These are phyloP conservation scores for Pseudomugil gertrudae DNA, from an alignment of 2,797 vertebrate species.

Conservation along the genomic window DNA sequence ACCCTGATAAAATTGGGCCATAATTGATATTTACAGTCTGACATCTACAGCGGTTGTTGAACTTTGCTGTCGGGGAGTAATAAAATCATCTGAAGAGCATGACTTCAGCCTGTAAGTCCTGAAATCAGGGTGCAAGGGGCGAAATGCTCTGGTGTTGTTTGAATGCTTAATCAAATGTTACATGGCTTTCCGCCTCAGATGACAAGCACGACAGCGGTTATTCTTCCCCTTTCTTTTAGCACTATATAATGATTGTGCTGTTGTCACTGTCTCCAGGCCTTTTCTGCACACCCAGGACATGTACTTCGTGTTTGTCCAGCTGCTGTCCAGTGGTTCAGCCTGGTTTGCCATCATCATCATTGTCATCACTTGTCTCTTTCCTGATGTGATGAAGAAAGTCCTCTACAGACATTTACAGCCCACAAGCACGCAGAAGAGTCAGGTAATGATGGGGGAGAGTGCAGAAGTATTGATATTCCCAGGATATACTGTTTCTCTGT, in stretches of 20 bases:
- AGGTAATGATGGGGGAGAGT: constrained; percentile 81
- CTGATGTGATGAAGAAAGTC: constrained; percentile 95
- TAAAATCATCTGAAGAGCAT: constrained; percentile 17
- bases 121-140: constrained; percentile 9
- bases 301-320: constrained; percentile 97
- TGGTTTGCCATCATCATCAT: constrained; percentile 98
- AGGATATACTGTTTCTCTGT: background rate
- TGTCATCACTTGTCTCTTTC: constrained; percentile 90
- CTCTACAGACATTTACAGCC: constrained; percentile 92
- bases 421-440: constrained; percentile 94
- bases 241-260: constrained; percentile 9
- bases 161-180: background rate
- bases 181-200: background rate
- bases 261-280: constrained; percentile 82
- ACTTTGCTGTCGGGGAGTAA: constrained; percentile 17
- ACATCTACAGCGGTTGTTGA: constrained; percentile 25
- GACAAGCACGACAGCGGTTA: background rate
- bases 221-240: background rate
- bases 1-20: constrained; percentile 2
- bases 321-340: constrained; percentile 94
- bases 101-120: constrained; percentile 1
- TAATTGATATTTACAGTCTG: constrained; percentile 32
- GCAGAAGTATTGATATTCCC: background rate
- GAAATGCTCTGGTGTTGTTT: constrained; percentile 4
- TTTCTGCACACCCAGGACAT: constrained; percentile 97